A percentile compares a stretch with the other conserved stretches of the same genome.
These are phyloP conservation scores for Gopherus flavomarginatus DNA, from an alignment of 2,113 vertebrate genomes.

Conservation along the genomic window DNA sequence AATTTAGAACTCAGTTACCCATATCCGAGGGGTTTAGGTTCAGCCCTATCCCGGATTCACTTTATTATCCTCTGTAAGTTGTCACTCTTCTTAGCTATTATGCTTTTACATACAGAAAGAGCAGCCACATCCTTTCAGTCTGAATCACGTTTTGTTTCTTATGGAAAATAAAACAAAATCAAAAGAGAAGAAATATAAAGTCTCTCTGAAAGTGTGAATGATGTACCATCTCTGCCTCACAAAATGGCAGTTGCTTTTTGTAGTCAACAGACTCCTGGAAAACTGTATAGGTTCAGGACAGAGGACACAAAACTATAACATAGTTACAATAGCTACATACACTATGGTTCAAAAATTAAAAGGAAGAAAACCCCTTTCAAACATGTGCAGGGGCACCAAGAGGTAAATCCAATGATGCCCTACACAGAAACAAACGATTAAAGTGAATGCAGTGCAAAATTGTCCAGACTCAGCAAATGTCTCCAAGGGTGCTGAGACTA, in stretches of 20 bases:
- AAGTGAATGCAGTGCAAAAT: background rate
- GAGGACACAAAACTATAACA: background rate
- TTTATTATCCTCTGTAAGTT: background rate
- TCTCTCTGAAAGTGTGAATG: background rate
- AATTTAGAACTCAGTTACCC: background rate
- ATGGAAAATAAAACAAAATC: background rate
- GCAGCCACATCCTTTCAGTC: background rate
- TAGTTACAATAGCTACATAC: background rate
- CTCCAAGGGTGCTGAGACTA: background rate
- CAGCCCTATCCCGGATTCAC: background rate
- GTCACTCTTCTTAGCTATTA: background rate
- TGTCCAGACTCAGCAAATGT: background rate
- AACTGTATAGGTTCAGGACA: background rate
- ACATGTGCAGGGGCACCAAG: background rate
- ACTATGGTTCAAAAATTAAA: background rate
- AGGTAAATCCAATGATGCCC: background rate
- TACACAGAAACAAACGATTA: background rate
- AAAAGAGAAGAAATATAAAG: background rate
- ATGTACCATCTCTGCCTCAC: background rate
- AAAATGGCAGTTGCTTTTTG: background rate
- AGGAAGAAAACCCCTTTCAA: accelerated
- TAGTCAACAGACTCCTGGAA: background rate
- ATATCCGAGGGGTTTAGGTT: background rate
- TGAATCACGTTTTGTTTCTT: background rate
- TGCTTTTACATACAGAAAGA: background rate